Conservation (phyloP, 2,888 invertebrate species). For the Limnephilus marmoratus region DNA sequence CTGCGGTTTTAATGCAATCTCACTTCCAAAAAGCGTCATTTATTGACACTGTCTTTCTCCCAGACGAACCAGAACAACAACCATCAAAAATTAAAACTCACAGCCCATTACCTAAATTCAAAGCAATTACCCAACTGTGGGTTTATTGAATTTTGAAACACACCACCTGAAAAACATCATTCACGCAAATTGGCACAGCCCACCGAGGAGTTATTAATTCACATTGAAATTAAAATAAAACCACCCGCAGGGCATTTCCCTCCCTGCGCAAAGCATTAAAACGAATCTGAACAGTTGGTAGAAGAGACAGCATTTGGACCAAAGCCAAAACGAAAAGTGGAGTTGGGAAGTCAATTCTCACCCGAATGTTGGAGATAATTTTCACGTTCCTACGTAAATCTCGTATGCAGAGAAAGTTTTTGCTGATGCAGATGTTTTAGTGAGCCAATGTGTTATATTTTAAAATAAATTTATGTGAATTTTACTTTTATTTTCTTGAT, state of each 20-base stretch:
- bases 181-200: slow-evolving; percentile 1
- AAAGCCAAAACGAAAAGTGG: slow-evolving; percentile 9
- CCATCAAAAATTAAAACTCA: not conserved
- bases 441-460: not conserved
- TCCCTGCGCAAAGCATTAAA: slow-evolving; percentile 13
- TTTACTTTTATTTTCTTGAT: too few relatives aligned
- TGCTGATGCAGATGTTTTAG: not conserved
- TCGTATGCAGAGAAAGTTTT: not conserved
- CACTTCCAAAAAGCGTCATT: not conserved
- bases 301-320: not conserved
- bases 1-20: not conserved
- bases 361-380: not conserved
- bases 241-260: not conserved
- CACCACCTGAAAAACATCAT: not conserved
- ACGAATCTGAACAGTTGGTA: not conserved
- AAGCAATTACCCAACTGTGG: not conserved
- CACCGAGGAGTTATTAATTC: slow-evolving; percentile 6
- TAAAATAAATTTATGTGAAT: too few relatives aligned
- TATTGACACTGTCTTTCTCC: not conserved
- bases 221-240: slow-evolving; percentile 19
- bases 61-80: too few relatives aligned
- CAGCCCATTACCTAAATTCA: not conserved
- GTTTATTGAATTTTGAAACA: not conserved
- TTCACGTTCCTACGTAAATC: not conserved
- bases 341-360: slow-evolving; percentile 22